Base-by-base conservation (phyloP, 1,140 invertebrate species). In the Calephelis virginiensis region DNA sequence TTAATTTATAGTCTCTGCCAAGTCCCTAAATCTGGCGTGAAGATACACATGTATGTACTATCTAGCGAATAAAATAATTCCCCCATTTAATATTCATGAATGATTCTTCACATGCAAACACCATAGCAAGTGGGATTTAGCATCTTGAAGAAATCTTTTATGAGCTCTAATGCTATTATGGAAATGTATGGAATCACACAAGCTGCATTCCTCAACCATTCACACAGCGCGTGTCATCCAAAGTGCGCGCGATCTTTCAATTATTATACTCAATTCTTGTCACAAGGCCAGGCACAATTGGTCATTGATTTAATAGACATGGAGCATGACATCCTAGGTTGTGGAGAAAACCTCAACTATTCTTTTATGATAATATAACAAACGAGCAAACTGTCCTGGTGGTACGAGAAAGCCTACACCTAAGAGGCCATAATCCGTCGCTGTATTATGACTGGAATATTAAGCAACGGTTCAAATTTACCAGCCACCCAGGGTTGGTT, bases 221-320 rank as follows among this genome's bases (percentile, higher is more conserved):
- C 78, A 72, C 63, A 64, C 63, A 50, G 70, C 74, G 77, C 83
- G 83, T 86, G 83, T 83, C 73, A 83, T 75, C 69, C 80, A 80
- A 83, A 80, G 80, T 80, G 73, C 78, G 79, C 40, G 63, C 77
- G 73, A 83, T 86, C 83, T 83, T 86, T 79, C 84, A 86, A 86
- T 85, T 83, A 85, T 78, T 76, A 80, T 76, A 68, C 76, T 83
- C 81, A 83, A 83, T 85, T 84, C 82, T 80, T 71, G 72, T 17
- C 66, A 63, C 81, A 82, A 82, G 79, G 82, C 77, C 82, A 72
- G 49, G 59, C 71, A 7, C 53, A 9, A 56, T 56, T 56, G 50
- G 28, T 56, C 50, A 28, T 37, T 56, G 50, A 56, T 56, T 56
- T 56, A 56, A 56, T 28, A 28, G 50, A 56, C 17, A 37, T 28